Evolutionary conservation across 1,140 invertebrate species (phyloP), one percentile per base, ranked within the genome.

Genomic region (Apis dorsata): DNA sequence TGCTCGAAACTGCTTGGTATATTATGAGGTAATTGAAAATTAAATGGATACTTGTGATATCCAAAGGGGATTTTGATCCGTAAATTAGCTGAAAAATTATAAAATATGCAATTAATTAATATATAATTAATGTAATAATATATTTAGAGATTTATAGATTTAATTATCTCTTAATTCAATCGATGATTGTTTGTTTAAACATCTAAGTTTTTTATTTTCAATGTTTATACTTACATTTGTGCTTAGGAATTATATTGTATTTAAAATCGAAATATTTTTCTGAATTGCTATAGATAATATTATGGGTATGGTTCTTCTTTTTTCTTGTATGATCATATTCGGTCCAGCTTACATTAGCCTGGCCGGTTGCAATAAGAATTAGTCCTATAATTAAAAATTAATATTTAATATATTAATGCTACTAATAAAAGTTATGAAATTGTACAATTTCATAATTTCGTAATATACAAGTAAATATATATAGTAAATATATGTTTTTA

Each of bases 1-100:
- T 95, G 94, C 88, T 95, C 95, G 91, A 95, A 95, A 49, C 95
- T 95, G 66, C 94, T 92, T 0, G 94, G 94, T 74, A 94, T 90
- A 13, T 92, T 91, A 19, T 89, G 79, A 7, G 95, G 95, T 8
- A 96, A 83, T 74, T 94, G 90, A 89, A 95, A 95, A 15, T 89
- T 90, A 86, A 95, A 95, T 10, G 90, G 89, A 84, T 95, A 95
- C 62, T 92, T 86, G 89, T 95, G 93, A 59, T 91, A 85, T 8
- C 95, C 95, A 76, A 91, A 88, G 15, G 92, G 87, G 24, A 92
- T 21, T 12, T 66, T 57, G 0, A 81, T 51, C 1, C 57, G 51
- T 0, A 34, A 53, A 17, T 76, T 19, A 3, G 8, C 89, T 91
- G n/a, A 4, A 77, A 86, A 62, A 74, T 63, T 4, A 19, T 4